Conservation (phyloP, 2,113 vertebrate genomes). For the Heliornis fulica region DNA sequence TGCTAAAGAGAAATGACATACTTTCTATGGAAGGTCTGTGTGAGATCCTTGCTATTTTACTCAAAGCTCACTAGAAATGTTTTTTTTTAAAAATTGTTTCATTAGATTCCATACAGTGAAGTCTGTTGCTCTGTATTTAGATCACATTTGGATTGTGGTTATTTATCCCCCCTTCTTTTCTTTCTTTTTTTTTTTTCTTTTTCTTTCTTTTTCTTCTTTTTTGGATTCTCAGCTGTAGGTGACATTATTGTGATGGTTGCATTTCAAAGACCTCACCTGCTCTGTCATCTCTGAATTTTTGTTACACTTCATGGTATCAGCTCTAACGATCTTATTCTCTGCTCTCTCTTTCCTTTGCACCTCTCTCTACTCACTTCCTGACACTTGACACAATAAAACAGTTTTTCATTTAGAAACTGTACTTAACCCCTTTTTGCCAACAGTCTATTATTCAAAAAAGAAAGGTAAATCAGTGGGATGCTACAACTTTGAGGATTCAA, state of each 20-base stretch:
- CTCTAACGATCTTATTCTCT: constrained; percentile 72
- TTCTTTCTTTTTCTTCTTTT: background rate
- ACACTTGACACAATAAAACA: constrained; percentile 75
- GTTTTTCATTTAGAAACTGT: constrained; percentile 77
- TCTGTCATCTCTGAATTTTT: constrained; percentile 73
- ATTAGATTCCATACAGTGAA: background rate
- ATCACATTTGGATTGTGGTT: background rate
- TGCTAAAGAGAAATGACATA: background rate
- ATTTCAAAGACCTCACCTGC: constrained; percentile 64
- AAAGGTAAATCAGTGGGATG: constrained; percentile 40
- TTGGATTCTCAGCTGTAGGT: constrained; percentile 53
- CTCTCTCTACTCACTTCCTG: constrained; percentile 78
- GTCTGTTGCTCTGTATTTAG: constrained; percentile 3
- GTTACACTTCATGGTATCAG: constrained; percentile 69
- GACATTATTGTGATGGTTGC: constrained; percentile 34
- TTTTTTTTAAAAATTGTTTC: background rate
- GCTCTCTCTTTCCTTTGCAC: constrained; percentile 70
- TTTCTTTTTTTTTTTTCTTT: accelerated
- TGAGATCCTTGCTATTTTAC: background rate
- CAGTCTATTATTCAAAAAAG: constrained; percentile 64
- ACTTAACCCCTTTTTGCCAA: constrained; percentile 71
- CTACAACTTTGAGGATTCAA: constrained; percentile 18
- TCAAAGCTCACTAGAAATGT: background rate
- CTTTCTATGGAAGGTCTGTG: background rate
- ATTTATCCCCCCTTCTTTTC: background rate